Evolutionary conservation across 2,797 vertebrate species (phyloP).

Genomic region (Lutjanus campechanus): DNA sequence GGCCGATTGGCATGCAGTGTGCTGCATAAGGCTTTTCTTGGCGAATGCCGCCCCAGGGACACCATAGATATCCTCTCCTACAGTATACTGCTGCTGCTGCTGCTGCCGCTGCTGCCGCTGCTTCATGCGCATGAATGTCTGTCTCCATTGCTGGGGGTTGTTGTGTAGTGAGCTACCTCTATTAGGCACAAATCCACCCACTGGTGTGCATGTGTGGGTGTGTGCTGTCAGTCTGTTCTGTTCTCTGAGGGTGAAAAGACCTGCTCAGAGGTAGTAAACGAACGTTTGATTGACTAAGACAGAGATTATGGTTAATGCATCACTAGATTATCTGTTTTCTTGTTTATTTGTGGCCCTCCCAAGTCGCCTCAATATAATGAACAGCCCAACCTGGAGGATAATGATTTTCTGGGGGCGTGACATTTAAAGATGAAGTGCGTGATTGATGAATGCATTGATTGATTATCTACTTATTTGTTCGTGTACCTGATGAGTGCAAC

Average conservation of each 20-base stretch:
- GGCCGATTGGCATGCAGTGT: slow-evolving; percentile 66
- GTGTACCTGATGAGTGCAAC: slow-evolving; percentile 75
- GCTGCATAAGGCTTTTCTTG: slow-evolving; percentile 80
- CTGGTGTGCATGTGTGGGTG: slow-evolving; percentile 69
- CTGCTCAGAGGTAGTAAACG: slow-evolving; percentile 71
- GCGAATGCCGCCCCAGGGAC: slow-evolving; percentile 76
- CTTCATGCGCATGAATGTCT: slow-evolving; percentile 65
- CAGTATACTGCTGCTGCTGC: slow-evolving; percentile 48
- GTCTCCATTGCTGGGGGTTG: slow-evolving; percentile 73
- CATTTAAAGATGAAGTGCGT: slow-evolving; percentile 77
- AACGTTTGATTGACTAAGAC: slow-evolving; percentile 75
- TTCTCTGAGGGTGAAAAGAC: slow-evolving; percentile 62
- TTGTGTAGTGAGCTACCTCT: slow-evolving; percentile 76
- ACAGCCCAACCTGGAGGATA: slow-evolving; percentile 53
- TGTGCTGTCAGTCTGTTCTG: slow-evolving; percentile 75
- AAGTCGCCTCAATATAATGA: slow-evolving; percentile 54
- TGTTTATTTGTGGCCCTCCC: slow-evolving; percentile 67
- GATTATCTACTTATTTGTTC: slow-evolving; percentile 81
- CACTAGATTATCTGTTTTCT: slow-evolving; percentile 66
- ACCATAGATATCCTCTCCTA: slow-evolving; percentile 76
- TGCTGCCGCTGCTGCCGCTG: slow-evolving; percentile 47
- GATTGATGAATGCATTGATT: slow-evolving; percentile 80
- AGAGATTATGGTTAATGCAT: slow-evolving; percentile 70
- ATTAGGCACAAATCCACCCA: slow-evolving; percentile 80
- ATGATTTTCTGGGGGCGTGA: slow-evolving; percentile 71